A percentile compares a stretch with the other conserved stretches of the same genome.
Evolutionary conservation across 1,140 invertebrate genomes (phyloP).

Genomic region (Atta colombica): DNA sequence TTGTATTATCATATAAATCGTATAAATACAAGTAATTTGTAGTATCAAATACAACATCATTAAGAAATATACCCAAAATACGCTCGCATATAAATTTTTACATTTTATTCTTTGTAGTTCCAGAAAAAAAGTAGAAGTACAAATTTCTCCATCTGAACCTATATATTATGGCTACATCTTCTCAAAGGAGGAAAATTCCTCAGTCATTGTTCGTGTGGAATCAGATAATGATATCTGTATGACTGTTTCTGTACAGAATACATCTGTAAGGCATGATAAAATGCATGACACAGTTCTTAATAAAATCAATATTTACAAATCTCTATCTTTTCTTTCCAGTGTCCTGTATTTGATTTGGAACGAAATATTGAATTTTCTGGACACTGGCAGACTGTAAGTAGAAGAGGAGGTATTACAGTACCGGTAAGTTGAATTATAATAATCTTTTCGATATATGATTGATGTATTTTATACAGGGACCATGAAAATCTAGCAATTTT

Average conservation of each 20-base stretch:
- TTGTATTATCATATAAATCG: not conserved
- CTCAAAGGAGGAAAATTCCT: constrained; percentile 83
- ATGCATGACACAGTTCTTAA: not conserved
- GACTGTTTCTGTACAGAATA: constrained; percentile 89
- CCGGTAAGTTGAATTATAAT: constrained; percentile 81
- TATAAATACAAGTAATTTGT: not conserved
- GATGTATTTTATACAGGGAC: constrained; percentile 7
- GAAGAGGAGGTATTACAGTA: constrained; percentile 88
- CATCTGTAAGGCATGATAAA: constrained; percentile 83
- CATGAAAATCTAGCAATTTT: too few relatives aligned
- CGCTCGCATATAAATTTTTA: not conserved
- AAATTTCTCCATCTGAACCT: constrained; percentile 86
- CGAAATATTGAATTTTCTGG: constrained; percentile 89
- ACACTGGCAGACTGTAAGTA: constrained; percentile 89
- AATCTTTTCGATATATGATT: not conserved
- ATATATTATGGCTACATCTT: constrained; percentile 88
- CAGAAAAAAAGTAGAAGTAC: constrained; percentile 68
- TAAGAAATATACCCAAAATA: not conserved
- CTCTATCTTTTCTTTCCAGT: constrained; percentile 83
- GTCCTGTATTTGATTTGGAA: constrained; percentile 90
- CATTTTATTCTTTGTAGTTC: constrained; percentile 63
- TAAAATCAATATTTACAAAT: not conserved
- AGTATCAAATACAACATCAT: not conserved
- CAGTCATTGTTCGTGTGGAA: constrained; percentile 87
- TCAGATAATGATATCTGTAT: constrained; percentile 88